A percentile compares a stretch with the other conserved stretches of the same genome.
These are phyloP conservation scores for Myiozetetes cayanensis DNA, from an alignment of 2,113 vertebrate species.

Conservation along the genomic window DNA sequence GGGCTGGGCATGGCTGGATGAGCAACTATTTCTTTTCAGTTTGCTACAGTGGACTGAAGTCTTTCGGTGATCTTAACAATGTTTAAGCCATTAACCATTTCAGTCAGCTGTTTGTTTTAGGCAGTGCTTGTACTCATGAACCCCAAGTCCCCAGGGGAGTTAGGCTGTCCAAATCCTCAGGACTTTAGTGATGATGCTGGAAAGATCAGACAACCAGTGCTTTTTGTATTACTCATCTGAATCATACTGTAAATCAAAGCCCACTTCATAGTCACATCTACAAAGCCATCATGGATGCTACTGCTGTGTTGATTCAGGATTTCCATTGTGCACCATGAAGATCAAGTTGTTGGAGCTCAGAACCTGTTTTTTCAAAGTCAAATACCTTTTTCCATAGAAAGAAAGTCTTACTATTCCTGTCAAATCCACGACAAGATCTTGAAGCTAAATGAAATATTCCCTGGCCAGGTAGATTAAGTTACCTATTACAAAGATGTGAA, in stretches of 20 bases:
- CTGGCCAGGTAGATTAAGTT: neutral
- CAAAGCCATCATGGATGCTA: neutral
- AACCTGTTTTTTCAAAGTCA: neutral
- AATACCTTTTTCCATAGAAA: neutral
- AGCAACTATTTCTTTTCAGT: too few relatives aligned
- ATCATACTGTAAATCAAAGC: neutral
- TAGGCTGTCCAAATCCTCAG: neutral
- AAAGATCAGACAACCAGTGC: neutral
- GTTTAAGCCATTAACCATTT: too few relatives aligned
- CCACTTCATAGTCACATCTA: neutral
- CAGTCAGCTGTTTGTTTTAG: neutral
- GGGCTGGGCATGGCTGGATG: too few relatives aligned
- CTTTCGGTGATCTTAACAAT: too few relatives aligned
- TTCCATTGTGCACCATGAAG: neutral
- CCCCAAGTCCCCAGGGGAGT: neutral
- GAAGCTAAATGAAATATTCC: neutral
- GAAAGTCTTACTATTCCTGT: neutral
- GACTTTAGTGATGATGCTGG: neutral
- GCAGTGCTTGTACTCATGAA: neutral
- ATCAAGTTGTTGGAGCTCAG: neutral
- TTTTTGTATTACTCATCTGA: neutral
- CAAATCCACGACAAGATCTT: neutral
- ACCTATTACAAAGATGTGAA: neutral
- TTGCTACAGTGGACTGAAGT: too few relatives aligned
- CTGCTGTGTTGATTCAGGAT: neutral